Evolutionary conservation across 2,797 vertebrate species (phyloP).

Genomic region (Acridotheres tristis): DNA sequence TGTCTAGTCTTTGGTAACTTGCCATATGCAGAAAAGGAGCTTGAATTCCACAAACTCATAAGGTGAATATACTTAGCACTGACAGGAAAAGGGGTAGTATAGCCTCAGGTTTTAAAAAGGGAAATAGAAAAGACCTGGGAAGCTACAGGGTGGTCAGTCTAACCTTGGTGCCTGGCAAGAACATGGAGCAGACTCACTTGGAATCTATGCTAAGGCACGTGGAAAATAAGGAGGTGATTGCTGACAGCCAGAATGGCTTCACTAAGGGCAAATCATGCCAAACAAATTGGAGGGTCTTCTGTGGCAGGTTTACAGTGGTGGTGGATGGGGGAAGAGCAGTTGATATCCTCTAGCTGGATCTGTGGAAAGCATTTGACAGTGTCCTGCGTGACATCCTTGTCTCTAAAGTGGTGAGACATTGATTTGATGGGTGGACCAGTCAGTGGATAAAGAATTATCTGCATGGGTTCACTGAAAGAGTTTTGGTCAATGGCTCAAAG

Average conservation of each 20-base stretch:
- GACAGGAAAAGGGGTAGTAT: background rate
- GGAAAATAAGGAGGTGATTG: background rate
- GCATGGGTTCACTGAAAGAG: no score
- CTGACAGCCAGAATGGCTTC: background rate
- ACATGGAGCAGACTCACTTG: background rate
- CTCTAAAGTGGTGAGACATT: background rate
- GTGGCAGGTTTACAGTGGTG: background rate
- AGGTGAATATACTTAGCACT: background rate
- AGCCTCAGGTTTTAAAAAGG: background rate
- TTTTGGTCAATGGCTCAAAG: background rate
- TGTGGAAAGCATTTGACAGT: background rate
- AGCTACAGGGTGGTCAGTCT: background rate
- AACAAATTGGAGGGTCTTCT: background rate
- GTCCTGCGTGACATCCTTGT: fast-evolving
- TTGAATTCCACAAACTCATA: background rate
- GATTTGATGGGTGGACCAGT: background rate
- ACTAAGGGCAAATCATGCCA: background rate
- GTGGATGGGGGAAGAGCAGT: background rate
- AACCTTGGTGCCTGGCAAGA: background rate
- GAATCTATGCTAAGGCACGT: background rate
- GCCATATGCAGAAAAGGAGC: background rate
- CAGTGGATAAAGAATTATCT: background rate
- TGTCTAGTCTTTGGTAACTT: background rate
- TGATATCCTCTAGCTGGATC: background rate
- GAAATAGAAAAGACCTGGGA: background rate